phyloP scores from a whole-genome alignment of 2,797 vertebrate genomes.

The Jordanella pulchra region DNA sequence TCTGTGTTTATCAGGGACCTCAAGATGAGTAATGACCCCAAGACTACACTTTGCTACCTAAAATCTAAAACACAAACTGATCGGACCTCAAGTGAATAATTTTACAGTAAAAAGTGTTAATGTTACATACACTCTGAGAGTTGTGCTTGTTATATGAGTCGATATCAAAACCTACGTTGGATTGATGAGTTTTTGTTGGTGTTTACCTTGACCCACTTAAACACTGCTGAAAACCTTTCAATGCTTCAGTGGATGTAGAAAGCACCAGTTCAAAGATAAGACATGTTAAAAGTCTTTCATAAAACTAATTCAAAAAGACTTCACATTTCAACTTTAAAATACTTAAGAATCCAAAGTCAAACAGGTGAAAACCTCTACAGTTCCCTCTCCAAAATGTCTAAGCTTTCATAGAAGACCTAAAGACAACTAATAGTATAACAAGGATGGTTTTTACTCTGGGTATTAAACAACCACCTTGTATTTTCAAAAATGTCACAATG shows the following conservation, averaged over 20 bases:
- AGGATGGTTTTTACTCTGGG: not conserved
- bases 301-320: not conserved
- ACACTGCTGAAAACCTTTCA: not conserved
- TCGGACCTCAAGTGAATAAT: too few relatives aligned
- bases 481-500: not conserved
- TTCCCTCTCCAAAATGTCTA: not conserved
- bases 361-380: not conserved
- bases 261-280: not conserved
- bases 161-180: not conserved
- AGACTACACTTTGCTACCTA: too few relatives aligned
- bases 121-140: too few relatives aligned
- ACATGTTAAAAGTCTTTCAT: not conserved
- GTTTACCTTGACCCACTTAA: too few relatives aligned
- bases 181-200: not conserved
- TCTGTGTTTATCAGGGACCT: too few relatives aligned
- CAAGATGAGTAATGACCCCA: too few relatives aligned
- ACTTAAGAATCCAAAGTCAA: not conserved
- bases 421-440: not conserved
- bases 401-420: too few relatives aligned
- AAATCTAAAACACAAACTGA: too few relatives aligned
- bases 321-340: not conserved
- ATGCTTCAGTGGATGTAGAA: not conserved
- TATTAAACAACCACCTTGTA: conserved; percentile 1
- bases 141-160: not conserved
- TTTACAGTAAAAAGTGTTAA: too few relatives aligned